A percentile compares a stretch with the other conserved stretches of the same genome.
phyloP scores from a whole-genome alignment of 1,140 invertebrate genomes.

The Drosophila sturtevanti region DNA sequence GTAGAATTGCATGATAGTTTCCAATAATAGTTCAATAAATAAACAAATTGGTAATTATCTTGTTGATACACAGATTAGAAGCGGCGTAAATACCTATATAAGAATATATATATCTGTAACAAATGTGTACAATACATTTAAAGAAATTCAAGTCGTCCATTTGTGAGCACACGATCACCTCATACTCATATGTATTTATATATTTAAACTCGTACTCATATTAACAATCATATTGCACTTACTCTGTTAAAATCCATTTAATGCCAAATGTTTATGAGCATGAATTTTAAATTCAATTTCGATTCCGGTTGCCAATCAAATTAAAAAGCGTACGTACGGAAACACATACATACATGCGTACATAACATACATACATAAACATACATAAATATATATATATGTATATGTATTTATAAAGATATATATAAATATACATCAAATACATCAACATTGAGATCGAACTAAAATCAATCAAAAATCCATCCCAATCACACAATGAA shows the following conservation, averaged over 20 bases:
- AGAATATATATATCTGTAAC: background rate
- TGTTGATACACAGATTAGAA: slow-evolving; percentile 21
- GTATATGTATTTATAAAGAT: no score
- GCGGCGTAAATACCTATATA: slow-evolving; percentile 27
- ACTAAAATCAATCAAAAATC: slow-evolving; percentile 41
- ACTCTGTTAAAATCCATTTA: slow-evolving; percentile 33
- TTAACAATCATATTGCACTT: background rate
- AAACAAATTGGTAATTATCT: slow-evolving; percentile 13
- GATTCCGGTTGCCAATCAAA: slow-evolving; percentile 56
- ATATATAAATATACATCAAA: no score
- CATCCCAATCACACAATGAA: slow-evolving; percentile 36
- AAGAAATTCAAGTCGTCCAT: slow-evolving; percentile 51
- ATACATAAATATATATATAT: no score
- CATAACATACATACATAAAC: slow-evolving; percentile 39
- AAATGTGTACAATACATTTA: slow-evolving; percentile 27
- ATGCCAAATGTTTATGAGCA: slow-evolving; percentile 50
- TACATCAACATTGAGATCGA: no score
- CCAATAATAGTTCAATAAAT: slow-evolving; percentile 44
- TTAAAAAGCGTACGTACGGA: slow-evolving; percentile 34
- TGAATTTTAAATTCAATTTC: slow-evolving; percentile 57
- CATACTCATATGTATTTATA: background rate
- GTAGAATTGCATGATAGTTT: slow-evolving; percentile 31
- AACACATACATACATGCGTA: slow-evolving; percentile 4
- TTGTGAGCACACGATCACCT: slow-evolving; percentile 43
- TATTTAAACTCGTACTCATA: slow-evolving; percentile 22